These are phyloP conservation scores for Propithecus perrieri DNA, from an alignment of 2,797 vertebrate species.

Conservation along the genomic window DNA sequence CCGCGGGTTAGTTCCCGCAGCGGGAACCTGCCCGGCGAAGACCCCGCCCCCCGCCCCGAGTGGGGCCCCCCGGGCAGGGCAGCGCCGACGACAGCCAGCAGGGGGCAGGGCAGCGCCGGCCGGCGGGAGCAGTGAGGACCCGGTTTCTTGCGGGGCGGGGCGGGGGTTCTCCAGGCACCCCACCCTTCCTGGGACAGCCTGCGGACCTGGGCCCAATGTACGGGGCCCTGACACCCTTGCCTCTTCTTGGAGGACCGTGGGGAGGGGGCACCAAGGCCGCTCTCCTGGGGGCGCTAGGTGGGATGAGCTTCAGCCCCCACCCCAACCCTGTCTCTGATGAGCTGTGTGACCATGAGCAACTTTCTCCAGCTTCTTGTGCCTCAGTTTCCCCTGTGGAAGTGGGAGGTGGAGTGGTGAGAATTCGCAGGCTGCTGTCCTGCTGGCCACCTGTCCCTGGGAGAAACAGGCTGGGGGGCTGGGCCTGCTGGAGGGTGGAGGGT, in stretches of 20 bases:
- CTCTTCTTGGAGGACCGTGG: neutral
- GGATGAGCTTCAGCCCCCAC: no score
- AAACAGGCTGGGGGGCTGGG: no score
- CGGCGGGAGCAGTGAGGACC: neutral
- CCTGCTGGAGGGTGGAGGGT: no score
- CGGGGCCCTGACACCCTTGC: neutral
- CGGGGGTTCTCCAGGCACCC: neutral
- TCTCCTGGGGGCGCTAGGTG: neutral
- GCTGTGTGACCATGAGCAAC: neutral
- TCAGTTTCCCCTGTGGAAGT: neutral
- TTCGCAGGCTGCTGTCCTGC: no score
- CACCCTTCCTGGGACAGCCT: neutral
- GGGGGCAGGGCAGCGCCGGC: neutral
- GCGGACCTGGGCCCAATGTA: neutral
- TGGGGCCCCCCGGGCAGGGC: no score
- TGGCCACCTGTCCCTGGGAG: neutral
- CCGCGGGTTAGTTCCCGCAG: neutral
- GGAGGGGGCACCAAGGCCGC: neutral
- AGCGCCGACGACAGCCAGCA: neutral
- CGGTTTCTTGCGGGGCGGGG: no score
- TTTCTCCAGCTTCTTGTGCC: neutral
- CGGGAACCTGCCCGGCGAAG: neutral
- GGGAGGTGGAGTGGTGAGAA: neutral
- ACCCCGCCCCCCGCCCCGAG: neutral
- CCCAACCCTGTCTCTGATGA: neutral